These are phyloP conservation scores for Engystomops pustulosus DNA, from an alignment of 2,113 vertebrate species.

Conservation along the genomic window DNA sequence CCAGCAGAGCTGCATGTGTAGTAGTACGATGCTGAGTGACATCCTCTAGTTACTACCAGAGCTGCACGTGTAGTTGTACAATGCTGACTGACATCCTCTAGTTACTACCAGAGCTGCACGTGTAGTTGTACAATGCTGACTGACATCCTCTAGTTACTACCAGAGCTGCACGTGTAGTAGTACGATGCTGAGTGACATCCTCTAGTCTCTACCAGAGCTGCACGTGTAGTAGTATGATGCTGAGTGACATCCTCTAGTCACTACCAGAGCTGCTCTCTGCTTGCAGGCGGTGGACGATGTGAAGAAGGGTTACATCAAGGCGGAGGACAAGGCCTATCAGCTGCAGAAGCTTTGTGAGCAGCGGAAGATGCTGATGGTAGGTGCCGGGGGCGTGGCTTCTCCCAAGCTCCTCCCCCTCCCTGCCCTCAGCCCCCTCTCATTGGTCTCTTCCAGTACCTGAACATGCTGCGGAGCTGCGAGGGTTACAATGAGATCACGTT, in stretches of 20 bases:
- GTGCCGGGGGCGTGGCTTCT: slow-evolving; percentile 28
- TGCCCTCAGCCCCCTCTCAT: not conserved
- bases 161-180: too few relatives aligned
- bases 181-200: too few relatives aligned
- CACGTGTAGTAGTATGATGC: too few relatives aligned
- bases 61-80: too few relatives aligned
- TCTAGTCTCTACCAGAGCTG: not conserved
- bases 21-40: too few relatives aligned
- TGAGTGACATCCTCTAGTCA: too few relatives aligned
- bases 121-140: too few relatives aligned
- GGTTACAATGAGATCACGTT: slow-evolving; percentile 95
- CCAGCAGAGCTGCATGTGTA: too few relatives aligned
- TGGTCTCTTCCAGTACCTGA: slow-evolving; percentile 82
- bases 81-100: not conserved
- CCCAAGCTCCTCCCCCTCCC: not conserved
- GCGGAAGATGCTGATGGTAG: slow-evolving; percentile 94
- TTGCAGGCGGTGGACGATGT: slow-evolving; percentile 91
- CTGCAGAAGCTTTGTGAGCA: slow-evolving; percentile 96
- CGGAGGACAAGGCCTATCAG: slow-evolving; percentile 96
- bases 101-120: not conserved
- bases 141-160: not conserved
- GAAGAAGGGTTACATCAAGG: slow-evolving; percentile 96
- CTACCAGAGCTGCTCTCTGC: not conserved
- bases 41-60: not conserved
- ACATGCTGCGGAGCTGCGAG: slow-evolving; percentile 89